Conservation (phyloP, 1,140 invertebrate genomes). For the Apis dorsata region DNA sequence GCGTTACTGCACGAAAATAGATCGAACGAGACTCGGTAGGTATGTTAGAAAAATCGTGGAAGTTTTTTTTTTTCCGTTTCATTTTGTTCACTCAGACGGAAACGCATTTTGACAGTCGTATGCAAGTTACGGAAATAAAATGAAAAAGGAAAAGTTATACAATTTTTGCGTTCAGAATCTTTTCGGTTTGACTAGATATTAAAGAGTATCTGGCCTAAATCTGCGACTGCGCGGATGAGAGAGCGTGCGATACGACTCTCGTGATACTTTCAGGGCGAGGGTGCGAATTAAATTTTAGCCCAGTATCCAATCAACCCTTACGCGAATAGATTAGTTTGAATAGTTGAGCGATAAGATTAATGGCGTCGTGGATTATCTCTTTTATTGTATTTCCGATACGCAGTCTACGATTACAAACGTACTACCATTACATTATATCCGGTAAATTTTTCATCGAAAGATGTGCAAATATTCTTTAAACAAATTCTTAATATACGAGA, state of each 20-base stretch:
- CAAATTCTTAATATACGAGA: background rate
- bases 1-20: constrained; percentile 44
- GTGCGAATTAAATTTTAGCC: constrained; percentile 72
- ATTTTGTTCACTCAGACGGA: background rate
- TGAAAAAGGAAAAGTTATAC: background rate
- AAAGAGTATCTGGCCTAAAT: constrained; percentile 68
- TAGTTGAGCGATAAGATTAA: constrained; percentile 23
- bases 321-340: constrained; percentile 41
- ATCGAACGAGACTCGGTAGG: background rate
- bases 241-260: constrained; percentile 47
- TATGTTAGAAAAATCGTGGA: background rate
- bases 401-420: background rate
- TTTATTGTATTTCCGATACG: background rate
- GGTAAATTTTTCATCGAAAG: background rate
- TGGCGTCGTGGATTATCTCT: background rate
- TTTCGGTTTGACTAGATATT: background rate
- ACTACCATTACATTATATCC: too few relatives aligned
- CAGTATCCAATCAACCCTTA: constrained; percentile 70
- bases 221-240: constrained; percentile 69
- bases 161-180: background rate
- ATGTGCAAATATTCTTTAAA: background rate
- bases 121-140: too few relatives aligned
- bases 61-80: background rate
- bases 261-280: constrained; percentile 62
- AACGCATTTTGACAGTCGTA: too few relatives aligned